Conservation (phyloP, 2,113 vertebrate species). For the Petaurus breviceps region DNA sequence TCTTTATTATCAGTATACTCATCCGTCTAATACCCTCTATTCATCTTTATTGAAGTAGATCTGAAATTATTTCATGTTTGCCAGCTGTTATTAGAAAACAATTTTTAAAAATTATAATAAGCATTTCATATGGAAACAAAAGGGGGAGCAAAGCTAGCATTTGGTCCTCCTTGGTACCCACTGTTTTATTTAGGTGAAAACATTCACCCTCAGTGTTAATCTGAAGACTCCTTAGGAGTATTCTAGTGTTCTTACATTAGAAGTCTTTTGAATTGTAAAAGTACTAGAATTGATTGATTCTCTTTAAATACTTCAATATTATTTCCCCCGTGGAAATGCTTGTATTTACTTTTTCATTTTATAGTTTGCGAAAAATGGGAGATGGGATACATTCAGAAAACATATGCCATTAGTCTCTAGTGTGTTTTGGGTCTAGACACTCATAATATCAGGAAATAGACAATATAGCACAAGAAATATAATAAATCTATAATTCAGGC, state of each 20-base stretch:
- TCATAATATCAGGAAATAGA: not conserved
- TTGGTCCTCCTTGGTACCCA: conserved; percentile 49
- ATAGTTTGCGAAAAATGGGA: not conserved
- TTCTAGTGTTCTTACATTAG: not conserved
- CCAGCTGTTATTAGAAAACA: conserved; percentile 59
- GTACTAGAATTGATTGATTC: not conserved
- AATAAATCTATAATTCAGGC: not conserved
- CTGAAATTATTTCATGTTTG: conserved; percentile 59
- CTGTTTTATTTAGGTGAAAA: conserved; percentile 40
- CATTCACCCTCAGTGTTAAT: not conserved
- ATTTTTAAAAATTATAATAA: conserved; percentile 47
- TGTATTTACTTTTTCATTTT: conserved; percentile 8
- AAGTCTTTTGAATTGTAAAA: conserved; percentile 5
- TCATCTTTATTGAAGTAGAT: conserved; percentile 53
- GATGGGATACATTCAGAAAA: not conserved
- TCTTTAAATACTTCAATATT: not conserved
- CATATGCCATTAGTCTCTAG: not conserved
- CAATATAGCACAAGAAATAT: not conserved
- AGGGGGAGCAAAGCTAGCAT: conserved; percentile 55
- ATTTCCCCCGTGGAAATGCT: not conserved
- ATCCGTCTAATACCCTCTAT: conserved; percentile 66
- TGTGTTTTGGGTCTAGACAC: not conserved
- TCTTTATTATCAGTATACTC: conserved; percentile 35
- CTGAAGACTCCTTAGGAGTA: not conserved
- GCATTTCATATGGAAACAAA: conserved; percentile 62